phyloP scores from a whole-genome alignment of 2,888 invertebrate species.

The Thera obeliscata region DNA sequence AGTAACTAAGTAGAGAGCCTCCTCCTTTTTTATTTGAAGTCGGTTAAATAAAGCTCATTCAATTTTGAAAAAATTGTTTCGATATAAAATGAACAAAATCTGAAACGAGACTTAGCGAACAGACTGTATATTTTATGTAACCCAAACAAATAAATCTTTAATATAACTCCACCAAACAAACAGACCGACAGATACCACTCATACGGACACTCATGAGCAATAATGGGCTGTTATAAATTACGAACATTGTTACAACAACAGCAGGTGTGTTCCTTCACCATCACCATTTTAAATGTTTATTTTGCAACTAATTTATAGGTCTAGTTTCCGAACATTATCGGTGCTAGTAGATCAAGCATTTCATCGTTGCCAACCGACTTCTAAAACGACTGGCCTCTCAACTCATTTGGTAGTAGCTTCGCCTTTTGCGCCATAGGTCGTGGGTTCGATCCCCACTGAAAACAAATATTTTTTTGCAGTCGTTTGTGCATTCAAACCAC shows the following conservation, averaged over 20 bases:
- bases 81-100: too few species aligned
- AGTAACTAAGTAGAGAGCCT: too few species aligned
- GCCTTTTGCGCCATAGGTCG: too few species aligned
- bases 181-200: conserved; percentile 22
- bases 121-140: too few species aligned
- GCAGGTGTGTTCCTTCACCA: conserved; percentile 26
- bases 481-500: too few species aligned
- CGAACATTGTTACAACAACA: background rate
- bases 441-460: too few species aligned
- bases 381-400: background rate
- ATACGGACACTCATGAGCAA: conserved; percentile 12
- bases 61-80: too few species aligned
- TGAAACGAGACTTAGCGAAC: too few species aligned
- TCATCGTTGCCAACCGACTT: background rate
- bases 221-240: conserved; percentile 22
- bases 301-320: conserved; percentile 18
- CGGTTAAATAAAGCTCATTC: too few species aligned
- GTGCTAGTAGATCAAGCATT: conserved; percentile 1
- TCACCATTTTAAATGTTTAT: conserved; percentile 22
- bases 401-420: too few species aligned
- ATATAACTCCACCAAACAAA: conserved; percentile 23
- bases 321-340: conserved; percentile 15
- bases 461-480: too few species aligned
- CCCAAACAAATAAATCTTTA: background rate
- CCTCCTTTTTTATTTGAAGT: too few species aligned